Evolutionary conservation across 2,888 invertebrate species (phyloP), one percentile per base, ranked within the genome.

Genomic region (Idaea dimidiata): DNA sequence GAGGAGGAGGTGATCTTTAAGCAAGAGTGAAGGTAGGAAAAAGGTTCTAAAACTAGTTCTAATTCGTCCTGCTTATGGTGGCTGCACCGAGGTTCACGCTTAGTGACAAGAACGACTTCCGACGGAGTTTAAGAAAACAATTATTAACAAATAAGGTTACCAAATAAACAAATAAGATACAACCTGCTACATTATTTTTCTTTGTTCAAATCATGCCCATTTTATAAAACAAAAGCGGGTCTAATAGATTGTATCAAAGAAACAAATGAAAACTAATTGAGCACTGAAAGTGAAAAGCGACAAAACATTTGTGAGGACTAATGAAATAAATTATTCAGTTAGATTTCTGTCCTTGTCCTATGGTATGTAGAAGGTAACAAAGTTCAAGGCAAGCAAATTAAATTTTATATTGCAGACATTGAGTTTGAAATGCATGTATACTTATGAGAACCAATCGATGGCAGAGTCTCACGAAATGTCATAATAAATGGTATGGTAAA

Each of bases 341-440:
- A 43, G 43, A 43, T 43, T 43, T 43, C 43, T 43, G 43, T 43
- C 43, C 43, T 43, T 43, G 43, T 43, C 43, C 43, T 43, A 43
- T 43, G 43, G 24, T 5, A 43, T 43, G 43, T 43, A 43, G 43
- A 43, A 43, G 43, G 43, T 8, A 43, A 43, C 43, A 14, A 43
- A 10, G 43, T 43, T 43, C 43, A 43, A 43, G 43, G 43, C 43
- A 43, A 43, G 43, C 10, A 43, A 43, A 43, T 43, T 8, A 43
- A 43, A 43, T 43, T 43, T 43, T 14, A 43, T 43, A 14, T 43
- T 43, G 43, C 43, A 43, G 43, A 43, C 43, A 43, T 43, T 10
- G 14, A 43, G 43, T 43, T 43, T 14, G 7, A 43, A 43, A 43
- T 43, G 43, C 43, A 43, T 43, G 43, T 43, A 24, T 24, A 24